A percentile compares a stretch with the other conserved stretches of the same genome.
These are phyloP conservation scores for Papilio aristodemus DNA, from an alignment of 1,140 invertebrate genomes.

Conservation along the genomic window DNA sequence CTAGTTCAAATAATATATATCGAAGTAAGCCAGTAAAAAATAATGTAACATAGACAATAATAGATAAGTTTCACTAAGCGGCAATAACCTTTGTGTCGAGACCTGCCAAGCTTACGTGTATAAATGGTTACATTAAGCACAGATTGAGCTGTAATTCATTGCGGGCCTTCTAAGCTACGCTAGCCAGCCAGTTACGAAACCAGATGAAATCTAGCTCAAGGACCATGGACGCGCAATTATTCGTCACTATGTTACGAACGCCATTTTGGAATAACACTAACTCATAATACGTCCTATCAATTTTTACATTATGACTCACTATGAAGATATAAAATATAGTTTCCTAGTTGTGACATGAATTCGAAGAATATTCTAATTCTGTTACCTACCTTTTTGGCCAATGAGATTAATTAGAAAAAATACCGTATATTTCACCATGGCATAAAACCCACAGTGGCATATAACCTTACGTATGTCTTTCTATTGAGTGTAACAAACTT, in stretches of 20 bases:
- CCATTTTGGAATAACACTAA: constrained; percentile 10
- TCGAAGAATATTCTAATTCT: too few species aligned
- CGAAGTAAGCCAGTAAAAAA: too few species aligned
- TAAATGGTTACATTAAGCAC: background rate
- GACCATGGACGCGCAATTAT: constrained; percentile 28
- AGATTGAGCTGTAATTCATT: background rate
- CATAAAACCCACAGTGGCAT: too few species aligned
- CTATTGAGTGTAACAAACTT: background rate
- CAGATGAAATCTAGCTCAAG: constrained; percentile 31
- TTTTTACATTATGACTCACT: too few species aligned
- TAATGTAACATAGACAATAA: too few species aligned
- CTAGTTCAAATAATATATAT: too few species aligned
- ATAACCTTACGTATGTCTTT: background rate
- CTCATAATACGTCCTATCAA: background rate
- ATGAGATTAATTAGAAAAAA: too few species aligned
- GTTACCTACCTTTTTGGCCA: background rate
- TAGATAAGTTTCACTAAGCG: background rate
- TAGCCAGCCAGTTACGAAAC: constrained; percentile 3
- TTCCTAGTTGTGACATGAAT: too few species aligned
- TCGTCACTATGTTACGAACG: background rate
- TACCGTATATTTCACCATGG: too few species aligned
- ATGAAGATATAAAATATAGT: too few species aligned
- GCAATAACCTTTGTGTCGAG: background rate
- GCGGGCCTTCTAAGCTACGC: constrained; percentile 4
- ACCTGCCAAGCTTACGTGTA: background rate